Base-by-base conservation (phyloP, 2,888 invertebrate species). In the Archips crataeganus region DNA sequence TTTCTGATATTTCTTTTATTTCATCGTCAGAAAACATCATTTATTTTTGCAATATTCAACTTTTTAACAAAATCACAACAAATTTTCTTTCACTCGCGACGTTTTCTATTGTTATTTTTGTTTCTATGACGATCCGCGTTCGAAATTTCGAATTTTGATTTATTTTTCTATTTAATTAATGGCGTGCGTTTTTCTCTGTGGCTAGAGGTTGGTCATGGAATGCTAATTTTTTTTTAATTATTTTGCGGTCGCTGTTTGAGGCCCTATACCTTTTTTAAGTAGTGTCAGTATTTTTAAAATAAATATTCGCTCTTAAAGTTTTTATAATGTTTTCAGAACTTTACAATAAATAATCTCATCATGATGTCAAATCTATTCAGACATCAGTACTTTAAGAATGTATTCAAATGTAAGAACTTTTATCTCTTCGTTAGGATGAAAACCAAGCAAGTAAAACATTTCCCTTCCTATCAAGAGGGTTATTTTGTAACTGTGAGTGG, bases 1-100 rank as follows among this genome's bases (percentile, higher is more conserved):
- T 87, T 82, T 89, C 92, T 77, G 87, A 85, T 78, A 87, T 86
- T 85, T 88, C 89, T 93, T 93, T 94, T 89, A 92, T 93, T 90
- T 94, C 93, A 76, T 93, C 93, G 81, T 93, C 92, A 78, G 92
- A 91, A 88, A 94, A 93, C 94, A 94, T 94, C 87, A 87, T 93
- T 92, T 90, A 88, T 90, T 91, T 89, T 89, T 80, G 83, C 86
- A 90, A 86, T 90, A 87, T 91, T 93, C 91, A 93, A 93, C 90
- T 93, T 89, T 92, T 93, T 92, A 90, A 87, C 90, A 92, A 92
- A 91, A 88, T 79, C 83, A 85, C 87, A 89, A 89, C 89, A 88
- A 87, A 86, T 84, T 82, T 85, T 85, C 81, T 81, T 86, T 87
- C 88, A 90, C 87, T 86, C 85, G 77, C 79, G 76, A 85, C 79